Conservation (phyloP, 2,797 vertebrate genomes). For the Clarias laeviceps region DNA sequence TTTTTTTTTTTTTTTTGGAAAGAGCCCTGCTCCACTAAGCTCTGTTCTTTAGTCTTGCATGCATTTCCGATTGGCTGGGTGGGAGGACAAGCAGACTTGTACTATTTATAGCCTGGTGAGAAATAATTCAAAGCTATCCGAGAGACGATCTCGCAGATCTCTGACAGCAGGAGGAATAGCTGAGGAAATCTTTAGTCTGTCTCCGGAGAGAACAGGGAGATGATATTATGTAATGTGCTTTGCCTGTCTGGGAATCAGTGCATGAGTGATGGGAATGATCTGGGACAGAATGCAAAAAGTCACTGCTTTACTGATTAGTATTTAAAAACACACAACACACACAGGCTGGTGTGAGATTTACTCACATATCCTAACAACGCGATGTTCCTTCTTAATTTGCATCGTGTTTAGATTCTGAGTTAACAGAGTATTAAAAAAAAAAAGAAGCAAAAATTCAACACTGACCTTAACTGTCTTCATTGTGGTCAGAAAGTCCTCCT, state of each 20-base stretch:
- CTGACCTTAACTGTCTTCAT: constrained; percentile 55
- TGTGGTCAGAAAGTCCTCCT: constrained; percentile 35
- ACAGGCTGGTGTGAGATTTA: not conserved
- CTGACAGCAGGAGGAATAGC: constrained; percentile 43
- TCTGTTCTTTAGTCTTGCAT: constrained; percentile 40
- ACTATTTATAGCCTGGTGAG: constrained; percentile 60
- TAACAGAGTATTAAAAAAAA: too few relatives aligned
- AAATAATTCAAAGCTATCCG: constrained; percentile 63
- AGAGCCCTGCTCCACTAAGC: constrained; percentile 28
- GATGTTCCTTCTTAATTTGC: not conserved
- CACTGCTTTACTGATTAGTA: not conserved
- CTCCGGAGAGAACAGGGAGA: constrained; percentile 31
- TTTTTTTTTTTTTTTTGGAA: not conserved
- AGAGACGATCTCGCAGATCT: constrained; percentile 57
- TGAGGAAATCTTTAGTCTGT: constrained; percentile 44
- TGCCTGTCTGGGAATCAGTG: not conserved
- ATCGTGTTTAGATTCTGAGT: not conserved
- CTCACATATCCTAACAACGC: not conserved
- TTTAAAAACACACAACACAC: not conserved
- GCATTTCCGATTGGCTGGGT: constrained; percentile 46
- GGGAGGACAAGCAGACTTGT: constrained; percentile 39
- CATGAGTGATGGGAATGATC: constrained; percentile 2
- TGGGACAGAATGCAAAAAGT: not conserved
- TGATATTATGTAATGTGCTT: constrained; percentile 31
- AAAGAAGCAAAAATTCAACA: not conserved